Percentiles rank a stretch among this genome's conserved stretches.
phyloP scores from a whole-genome alignment of 2,888 invertebrate genomes.

The Girardia tigrina region DNA sequence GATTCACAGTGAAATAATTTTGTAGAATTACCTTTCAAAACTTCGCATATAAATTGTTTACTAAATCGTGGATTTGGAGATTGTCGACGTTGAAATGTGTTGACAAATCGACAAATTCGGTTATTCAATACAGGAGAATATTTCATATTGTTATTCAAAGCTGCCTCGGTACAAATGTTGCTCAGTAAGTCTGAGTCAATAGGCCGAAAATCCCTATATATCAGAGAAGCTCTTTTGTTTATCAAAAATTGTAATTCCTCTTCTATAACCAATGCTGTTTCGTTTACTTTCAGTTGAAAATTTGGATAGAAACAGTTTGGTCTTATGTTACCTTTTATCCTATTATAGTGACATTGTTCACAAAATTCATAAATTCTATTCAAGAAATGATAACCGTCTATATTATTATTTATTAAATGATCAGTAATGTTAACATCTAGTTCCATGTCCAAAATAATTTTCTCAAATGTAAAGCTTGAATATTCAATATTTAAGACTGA shows the following conservation, averaged over 20 bases:
- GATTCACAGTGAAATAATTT: not conserved
- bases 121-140: not conserved
- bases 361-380: not conserved
- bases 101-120: too few species aligned
- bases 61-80: too few species aligned
- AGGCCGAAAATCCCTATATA: not conserved
- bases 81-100: too few species aligned
- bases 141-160: not conserved
- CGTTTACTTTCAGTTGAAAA: not conserved
- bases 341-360: not conserved
- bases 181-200: not conserved
- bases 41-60: not conserved
- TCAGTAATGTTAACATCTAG: not conserved
- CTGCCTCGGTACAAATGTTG: not conserved
- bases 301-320: not conserved
- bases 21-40: not conserved
- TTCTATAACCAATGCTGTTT: not conserved
- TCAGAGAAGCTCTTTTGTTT: not conserved
- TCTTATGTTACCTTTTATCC: not conserved
- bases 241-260: not conserved
- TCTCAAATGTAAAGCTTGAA: too few species aligned
- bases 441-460: not conserved
- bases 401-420: not conserved
- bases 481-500: too few species aligned
- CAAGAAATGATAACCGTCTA: not conserved